Evolutionary conservation across 2,113 vertebrate species (phyloP).

Genomic region (Ictidomys tridecemlineatus): DNA sequence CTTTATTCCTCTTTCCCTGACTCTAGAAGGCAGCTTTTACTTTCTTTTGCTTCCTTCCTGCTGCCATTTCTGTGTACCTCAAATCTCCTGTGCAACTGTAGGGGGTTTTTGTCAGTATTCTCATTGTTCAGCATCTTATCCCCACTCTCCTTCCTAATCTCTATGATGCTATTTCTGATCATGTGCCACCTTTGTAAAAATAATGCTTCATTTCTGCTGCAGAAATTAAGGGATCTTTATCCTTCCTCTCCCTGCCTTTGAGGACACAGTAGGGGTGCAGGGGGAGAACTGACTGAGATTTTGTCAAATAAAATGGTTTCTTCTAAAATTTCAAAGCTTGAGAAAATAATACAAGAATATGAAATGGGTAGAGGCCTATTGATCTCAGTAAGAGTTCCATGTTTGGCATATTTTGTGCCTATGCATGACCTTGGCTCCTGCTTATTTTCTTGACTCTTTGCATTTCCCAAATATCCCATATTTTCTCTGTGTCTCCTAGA

Average conservation of each 20-base stretch:
- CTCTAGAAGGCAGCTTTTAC: background rate
- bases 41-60: background rate
- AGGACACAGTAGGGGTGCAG: background rate
- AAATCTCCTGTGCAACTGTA: background rate
- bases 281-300: background rate
- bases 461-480: background rate
- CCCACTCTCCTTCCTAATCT: background rate
- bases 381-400: background rate
- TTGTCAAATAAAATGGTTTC: background rate
- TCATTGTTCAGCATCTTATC: background rate
- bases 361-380: background rate
- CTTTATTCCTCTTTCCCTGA: background rate
- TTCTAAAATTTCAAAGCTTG: background rate
- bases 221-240: background rate
- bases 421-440: background rate
- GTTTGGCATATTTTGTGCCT: background rate
- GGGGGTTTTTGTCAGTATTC: background rate
- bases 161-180: background rate
- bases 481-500: background rate
- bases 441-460: background rate
- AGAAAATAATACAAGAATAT: background rate
- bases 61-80: background rate
- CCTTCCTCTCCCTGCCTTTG: background rate
- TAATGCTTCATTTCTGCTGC: background rate
- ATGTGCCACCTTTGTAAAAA: background rate